Evolutionary conservation across 2,797 vertebrate genomes (phyloP).

Genomic region (Artibeus jamaicensis): DNA sequence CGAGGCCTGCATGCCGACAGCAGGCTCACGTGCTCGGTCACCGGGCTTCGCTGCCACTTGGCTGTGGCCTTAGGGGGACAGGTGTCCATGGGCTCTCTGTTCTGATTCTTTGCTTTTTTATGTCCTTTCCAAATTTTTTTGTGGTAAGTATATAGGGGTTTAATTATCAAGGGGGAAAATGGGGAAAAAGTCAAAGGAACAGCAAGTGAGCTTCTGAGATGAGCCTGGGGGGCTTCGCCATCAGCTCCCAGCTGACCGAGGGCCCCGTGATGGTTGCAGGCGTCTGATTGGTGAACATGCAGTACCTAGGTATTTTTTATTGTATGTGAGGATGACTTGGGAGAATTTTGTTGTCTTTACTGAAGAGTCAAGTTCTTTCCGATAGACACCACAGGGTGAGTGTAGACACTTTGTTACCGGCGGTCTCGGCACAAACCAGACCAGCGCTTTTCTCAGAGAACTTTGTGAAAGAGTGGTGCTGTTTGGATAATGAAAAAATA

Average conservation of each 20-base stretch:
- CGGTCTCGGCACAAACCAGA: neutral
- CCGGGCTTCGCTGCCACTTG: neutral
- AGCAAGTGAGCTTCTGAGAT: neutral
- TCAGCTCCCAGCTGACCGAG: rapidly evolving
- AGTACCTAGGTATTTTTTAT: neutral
- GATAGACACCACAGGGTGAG: neutral
- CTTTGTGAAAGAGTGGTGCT: neutral
- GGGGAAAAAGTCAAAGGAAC: neutral
- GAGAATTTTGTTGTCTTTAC: neutral
- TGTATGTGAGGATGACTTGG: neutral
- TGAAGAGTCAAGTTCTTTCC: neutral
- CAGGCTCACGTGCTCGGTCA: neutral
- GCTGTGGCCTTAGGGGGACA: neutral
- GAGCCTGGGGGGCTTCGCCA: neutral
- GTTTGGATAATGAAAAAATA: neutral
- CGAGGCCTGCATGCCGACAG: rapidly evolving
- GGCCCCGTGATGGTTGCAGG: neutral
- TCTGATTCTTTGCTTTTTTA: slow-evolving; percentile 28
- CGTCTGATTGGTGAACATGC: neutral
- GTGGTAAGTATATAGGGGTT: neutral
- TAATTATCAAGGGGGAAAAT: neutral
- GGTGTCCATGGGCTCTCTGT: slow-evolving; percentile 2
- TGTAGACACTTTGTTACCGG: neutral
- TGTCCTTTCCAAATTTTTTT: neutral
- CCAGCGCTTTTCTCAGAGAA: neutral